Evolutionary conservation across 30 jellyfish, hydroid and myxozoan genomes (phyloP).

Genomic region (Sanderia malayensis): DNA sequence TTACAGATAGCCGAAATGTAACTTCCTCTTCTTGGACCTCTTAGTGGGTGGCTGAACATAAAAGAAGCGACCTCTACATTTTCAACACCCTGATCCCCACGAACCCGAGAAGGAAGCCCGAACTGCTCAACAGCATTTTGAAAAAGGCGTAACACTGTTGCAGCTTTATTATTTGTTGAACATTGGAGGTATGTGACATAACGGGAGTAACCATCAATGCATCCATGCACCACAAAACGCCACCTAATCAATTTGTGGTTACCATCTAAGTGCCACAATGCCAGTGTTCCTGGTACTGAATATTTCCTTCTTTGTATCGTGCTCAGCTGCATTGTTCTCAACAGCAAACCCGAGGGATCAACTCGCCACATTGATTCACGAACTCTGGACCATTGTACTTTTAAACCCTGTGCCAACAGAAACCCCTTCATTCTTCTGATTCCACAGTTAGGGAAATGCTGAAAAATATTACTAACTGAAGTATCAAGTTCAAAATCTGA

Average conservation of each 20-base stretch:
- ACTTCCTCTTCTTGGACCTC: constrained; percentile 3
- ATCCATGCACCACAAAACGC: too few relatives aligned
- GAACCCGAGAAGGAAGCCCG: constrained; percentile 10
- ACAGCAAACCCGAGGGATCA: too few relatives aligned
- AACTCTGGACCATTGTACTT: too few relatives aligned
- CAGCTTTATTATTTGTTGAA: constrained; percentile 9
- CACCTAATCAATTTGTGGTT: too few relatives aligned
- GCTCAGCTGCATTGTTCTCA: too few relatives aligned
- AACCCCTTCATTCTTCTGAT: constrained; percentile 25
- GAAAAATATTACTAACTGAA: constrained; percentile 1
- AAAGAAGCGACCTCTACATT: too few relatives aligned
- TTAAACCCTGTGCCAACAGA: constrained; percentile 14
- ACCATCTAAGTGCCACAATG: too few relatives aligned
- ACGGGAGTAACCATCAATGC: constrained; percentile 13
- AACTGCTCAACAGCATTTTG: neutral
- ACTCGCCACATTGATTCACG: too few relatives aligned
- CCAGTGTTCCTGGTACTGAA: too few relatives aligned
- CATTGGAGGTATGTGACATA: neutral
- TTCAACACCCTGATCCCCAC: constrained; percentile 20
- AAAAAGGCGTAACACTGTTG: constrained; percentile 2
- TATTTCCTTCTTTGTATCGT: too few relatives aligned
- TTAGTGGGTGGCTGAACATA: neutral
- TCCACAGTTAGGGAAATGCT: constrained; percentile 10
- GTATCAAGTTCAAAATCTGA: constrained; percentile 28
- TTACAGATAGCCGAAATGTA: neutral